A percentile compares a stretch with the other conserved stretches of the same genome.
These are phyloP conservation scores for Prionailurus viverrinus DNA, from an alignment of 2,113 vertebrate genomes.

Conservation along the genomic window DNA sequence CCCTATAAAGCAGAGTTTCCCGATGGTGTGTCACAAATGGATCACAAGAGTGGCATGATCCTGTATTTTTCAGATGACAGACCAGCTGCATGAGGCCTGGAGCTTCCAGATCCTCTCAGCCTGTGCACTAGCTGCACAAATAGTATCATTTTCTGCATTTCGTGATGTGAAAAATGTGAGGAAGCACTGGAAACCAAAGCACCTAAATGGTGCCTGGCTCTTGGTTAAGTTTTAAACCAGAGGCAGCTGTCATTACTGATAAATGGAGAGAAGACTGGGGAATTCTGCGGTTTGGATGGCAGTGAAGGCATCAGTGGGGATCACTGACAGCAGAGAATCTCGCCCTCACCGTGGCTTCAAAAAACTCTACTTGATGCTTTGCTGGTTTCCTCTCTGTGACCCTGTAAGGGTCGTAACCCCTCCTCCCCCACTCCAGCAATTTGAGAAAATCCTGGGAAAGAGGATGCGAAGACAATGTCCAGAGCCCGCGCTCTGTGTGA, in stretches of 20 bases:
- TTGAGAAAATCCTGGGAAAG: slow-evolving; percentile 72
- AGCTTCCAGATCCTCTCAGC: background rate
- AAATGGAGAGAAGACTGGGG: no score
- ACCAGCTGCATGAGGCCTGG: background rate
- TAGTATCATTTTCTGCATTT: background rate
- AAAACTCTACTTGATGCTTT: slow-evolving; percentile 48
- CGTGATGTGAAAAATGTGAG: background rate
- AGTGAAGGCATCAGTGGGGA: background rate
- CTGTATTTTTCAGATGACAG: background rate
- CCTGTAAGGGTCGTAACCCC: slow-evolving; percentile 67
- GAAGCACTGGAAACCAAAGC: background rate
- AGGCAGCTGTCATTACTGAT: background rate
- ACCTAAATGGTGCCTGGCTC: background rate
- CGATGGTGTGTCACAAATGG: background rate
- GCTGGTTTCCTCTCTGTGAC: slow-evolving; percentile 68
- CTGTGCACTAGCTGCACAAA: background rate
- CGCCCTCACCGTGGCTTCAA: background rate
- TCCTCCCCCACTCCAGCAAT: slow-evolving; percentile 15
- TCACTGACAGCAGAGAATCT: background rate
- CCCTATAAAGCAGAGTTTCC: background rate
- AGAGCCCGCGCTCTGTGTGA: slow-evolving; percentile 71
- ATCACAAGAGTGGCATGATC: background rate
- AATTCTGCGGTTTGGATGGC: background rate
- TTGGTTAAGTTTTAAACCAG: background rate
- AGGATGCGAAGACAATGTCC: slow-evolving; percentile 73